These are phyloP conservation scores for Pocillopora verrucosa DNA, from an alignment of 64 coral and sea anemone genomes.

Conservation along the genomic window DNA sequence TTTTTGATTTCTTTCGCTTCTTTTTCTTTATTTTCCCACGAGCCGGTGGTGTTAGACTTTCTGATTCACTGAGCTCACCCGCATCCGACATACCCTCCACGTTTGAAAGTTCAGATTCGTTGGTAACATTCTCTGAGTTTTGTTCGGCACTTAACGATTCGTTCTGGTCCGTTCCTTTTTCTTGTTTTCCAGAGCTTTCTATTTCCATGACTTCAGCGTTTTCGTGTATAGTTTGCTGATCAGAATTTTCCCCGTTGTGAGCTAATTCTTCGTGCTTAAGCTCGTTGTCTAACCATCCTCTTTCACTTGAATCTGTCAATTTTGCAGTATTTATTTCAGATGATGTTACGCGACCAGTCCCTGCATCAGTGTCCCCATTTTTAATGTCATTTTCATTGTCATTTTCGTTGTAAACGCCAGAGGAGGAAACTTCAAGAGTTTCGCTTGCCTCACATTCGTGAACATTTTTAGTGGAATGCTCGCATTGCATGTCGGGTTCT, in stretches of 20 bases:
- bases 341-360: neutral
- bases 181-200: neutral
- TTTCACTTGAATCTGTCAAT: neutral
- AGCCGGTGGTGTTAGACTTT: constrained; percentile 31
- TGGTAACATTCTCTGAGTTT: constrained; percentile 5
- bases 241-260: neutral
- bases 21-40: constrained; percentile 76
- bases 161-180: neutral
- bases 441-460: constrained; percentile 29
- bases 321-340: neutral
- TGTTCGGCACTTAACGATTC: neutral
- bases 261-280: neutral
- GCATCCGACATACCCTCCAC: constrained; percentile 96
- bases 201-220: constrained; percentile 10
- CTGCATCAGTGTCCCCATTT: neutral
- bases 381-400: neutral
- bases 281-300: neutral
- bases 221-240: neutral
- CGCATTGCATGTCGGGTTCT: constrained; percentile 85
- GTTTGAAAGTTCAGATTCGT: constrained; percentile 82
- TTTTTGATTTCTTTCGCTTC: constrained; percentile 70
- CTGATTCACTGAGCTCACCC: constrained; percentile 83
- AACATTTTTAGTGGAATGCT: constrained; percentile 70
- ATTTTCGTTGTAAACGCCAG: constrained; percentile 26
- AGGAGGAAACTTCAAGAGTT: constrained; percentile 7